Percentiles rank a stretch among this genome's conserved stretches.
These are phyloP conservation scores for Meda fulgida DNA, from an alignment of 2,797 vertebrate genomes.

Conservation along the genomic window DNA sequence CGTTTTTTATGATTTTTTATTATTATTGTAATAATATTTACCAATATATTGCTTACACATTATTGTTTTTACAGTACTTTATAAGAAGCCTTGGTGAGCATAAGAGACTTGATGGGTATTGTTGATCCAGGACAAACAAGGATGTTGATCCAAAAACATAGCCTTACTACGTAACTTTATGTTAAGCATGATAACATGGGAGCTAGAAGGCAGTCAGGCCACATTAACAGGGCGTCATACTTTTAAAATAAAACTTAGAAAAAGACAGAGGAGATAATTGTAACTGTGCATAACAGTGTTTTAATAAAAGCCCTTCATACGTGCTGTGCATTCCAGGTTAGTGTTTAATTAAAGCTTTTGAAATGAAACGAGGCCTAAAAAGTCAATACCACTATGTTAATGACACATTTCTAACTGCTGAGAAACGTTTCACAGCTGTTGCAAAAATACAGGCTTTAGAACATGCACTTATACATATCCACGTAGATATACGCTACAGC, in stretches of 20 bases:
- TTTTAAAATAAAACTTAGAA: background rate
- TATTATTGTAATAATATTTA: too few species aligned
- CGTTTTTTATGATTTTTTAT: too few species aligned
- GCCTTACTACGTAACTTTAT: background rate
- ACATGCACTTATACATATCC: conserved; percentile 6
- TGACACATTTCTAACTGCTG: conserved; percentile 33
- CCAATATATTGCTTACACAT: too few species aligned
- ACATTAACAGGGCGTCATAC: background rate
- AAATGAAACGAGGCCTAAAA: conserved; percentile 24
- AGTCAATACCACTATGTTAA: conserved; percentile 26
- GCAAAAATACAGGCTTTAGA: conserved; percentile 10
- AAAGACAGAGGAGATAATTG: background rate
- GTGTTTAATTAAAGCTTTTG: conserved; percentile 48
- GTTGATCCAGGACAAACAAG: background rate
- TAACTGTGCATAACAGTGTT: conserved; percentile 4
- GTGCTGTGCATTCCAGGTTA: background rate
- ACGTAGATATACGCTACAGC: conserved; percentile 12
- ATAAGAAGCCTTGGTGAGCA: background rate
- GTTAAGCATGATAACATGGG: background rate
- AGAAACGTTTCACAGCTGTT: conserved; percentile 45
- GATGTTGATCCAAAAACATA: background rate
- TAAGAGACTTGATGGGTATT: background rate
- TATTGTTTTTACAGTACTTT: background rate
- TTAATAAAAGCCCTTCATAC: conserved; percentile 10
- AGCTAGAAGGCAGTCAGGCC: background rate